Evolutionary conservation across 2,888 invertebrate species (phyloP).

Genomic region (Troides aeacus): DNA sequence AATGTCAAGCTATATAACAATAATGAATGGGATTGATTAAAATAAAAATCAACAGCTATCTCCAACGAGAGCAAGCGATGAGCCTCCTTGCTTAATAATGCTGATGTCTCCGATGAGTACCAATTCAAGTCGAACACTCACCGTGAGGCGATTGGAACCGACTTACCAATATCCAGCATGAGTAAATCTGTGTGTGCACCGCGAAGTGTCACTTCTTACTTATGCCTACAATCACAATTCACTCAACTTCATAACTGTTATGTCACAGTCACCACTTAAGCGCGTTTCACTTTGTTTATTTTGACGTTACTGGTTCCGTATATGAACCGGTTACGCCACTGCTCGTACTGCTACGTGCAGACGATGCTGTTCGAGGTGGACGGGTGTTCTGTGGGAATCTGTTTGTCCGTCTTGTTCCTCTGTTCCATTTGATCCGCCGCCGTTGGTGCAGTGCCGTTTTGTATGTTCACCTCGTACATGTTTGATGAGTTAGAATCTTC

Average conservation of each 20-base stretch:
- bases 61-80: background rate
- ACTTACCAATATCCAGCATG: slow-evolving; percentile 26
- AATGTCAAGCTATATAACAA: slow-evolving; percentile 2
- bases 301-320: slow-evolving; percentile 57
- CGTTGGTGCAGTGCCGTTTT: slow-evolving; percentile 44
- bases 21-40: slow-evolving; percentile 3
- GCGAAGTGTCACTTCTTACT: slow-evolving; percentile 20
- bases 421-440: slow-evolving; percentile 33
- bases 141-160: background rate
- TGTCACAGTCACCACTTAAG: slow-evolving; percentile 30
- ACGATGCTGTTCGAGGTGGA: slow-evolving; percentile 61
- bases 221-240: slow-evolving; percentile 30
- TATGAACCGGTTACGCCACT: slow-evolving; percentile 69
- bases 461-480: slow-evolving; percentile 63
- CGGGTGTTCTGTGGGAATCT: slow-evolving; percentile 40
- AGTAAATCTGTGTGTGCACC: slow-evolving; percentile 9
- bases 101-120: background rate
- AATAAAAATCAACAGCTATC: background rate
- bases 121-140: slow-evolving; percentile 8
- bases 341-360: slow-evolving; percentile 73
- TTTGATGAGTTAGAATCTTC: slow-evolving; percentile 75
- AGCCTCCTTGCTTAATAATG: slow-evolving; percentile 1
- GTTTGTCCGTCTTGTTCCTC: slow-evolving; percentile 40
- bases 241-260: slow-evolving; percentile 2
- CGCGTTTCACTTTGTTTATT: slow-evolving; percentile 45